Evolutionary conservation across 2,797 vertebrate species (phyloP).

Genomic region (Hemibagrus guttatus): DNA sequence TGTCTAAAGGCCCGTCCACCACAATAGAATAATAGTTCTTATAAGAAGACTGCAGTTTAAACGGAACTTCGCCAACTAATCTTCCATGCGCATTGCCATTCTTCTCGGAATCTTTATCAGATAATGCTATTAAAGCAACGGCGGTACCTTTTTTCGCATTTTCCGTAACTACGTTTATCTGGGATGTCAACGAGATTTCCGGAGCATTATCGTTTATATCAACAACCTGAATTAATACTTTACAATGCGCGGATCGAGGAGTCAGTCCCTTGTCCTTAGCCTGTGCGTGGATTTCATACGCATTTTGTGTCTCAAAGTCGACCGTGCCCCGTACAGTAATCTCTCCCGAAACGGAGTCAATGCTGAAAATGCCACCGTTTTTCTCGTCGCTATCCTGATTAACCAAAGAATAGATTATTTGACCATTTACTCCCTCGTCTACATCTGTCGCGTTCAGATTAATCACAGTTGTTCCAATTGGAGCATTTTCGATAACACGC

Average conservation of each 20-base stretch:
- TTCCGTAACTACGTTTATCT: constrained; percentile 54
- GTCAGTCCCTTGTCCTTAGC: constrained; percentile 78
- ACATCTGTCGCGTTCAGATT: constrained; percentile 68
- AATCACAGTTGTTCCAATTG: constrained; percentile 47
- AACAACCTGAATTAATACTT: constrained; percentile 58
- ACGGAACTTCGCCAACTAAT: constrained; percentile 38
- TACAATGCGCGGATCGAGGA: constrained; percentile 61
- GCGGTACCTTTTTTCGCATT: constrained; percentile 58
- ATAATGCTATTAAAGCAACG: constrained; percentile 60
- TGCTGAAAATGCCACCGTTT: constrained; percentile 61
- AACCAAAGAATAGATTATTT: constrained; percentile 67
- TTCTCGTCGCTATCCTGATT: constrained; percentile 43
- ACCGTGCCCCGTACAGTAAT: constrained; percentile 75
- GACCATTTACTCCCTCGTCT: constrained; percentile 70
- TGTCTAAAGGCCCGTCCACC: constrained; percentile 76
- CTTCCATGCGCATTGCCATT: constrained; percentile 57
- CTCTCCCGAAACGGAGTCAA: constrained; percentile 71
- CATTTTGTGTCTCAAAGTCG: constrained; percentile 79
- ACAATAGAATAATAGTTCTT: constrained; percentile 81
- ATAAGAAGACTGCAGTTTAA: constrained; percentile 55
- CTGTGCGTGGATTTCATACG: constrained; percentile 82
- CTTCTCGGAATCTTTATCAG: constrained; percentile 61
- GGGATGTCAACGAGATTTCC: constrained; percentile 57
- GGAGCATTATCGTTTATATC: constrained; percentile 61
- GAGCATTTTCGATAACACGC: constrained; percentile 63